phyloP scores from a whole-genome alignment of 2,113 vertebrate genomes.

The Microcebus jonahi region DNA sequence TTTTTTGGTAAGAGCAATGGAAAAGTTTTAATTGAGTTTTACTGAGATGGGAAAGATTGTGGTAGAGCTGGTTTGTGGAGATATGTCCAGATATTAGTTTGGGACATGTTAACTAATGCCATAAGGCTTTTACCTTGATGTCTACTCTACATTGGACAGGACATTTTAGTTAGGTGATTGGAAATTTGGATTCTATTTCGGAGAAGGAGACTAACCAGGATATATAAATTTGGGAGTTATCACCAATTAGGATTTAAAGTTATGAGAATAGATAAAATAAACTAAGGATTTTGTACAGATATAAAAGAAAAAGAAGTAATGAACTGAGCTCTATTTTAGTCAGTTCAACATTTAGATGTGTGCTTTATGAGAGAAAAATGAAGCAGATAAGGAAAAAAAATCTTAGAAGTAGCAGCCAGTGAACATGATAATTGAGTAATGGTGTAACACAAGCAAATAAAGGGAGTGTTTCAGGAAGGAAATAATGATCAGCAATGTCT shows the following conservation, averaged over 20 bases:
- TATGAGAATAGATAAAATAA: not conserved
- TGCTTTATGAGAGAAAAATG: not conserved
- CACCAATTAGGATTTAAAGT: not conserved
- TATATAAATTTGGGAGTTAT: not conserved
- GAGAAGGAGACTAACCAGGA: not conserved
- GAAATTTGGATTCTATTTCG: not conserved
- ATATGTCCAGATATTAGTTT: not conserved
- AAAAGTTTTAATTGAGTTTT: not conserved
- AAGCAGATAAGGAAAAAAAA: not conserved
- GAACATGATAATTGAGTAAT: not conserved
- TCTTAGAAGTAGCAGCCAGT: not conserved
- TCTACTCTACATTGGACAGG: not conserved
- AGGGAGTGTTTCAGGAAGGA: not conserved
- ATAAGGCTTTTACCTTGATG: too few species aligned
- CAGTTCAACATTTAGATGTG: not conserved
- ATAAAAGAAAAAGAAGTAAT: not conserved
- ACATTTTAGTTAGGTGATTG: not conserved
- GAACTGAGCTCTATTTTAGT: not conserved
- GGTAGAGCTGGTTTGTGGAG: not conserved
- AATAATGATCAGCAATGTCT: too few species aligned
- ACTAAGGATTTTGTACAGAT: not conserved
- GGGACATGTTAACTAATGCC: not conserved
- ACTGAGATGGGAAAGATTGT: not conserved
- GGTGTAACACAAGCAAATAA: not conserved
- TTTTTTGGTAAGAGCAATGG: not conserved